Evolutionary conservation across 2,888 invertebrate genomes (phyloP).

Genomic region (Parnassius orleans): DNA sequence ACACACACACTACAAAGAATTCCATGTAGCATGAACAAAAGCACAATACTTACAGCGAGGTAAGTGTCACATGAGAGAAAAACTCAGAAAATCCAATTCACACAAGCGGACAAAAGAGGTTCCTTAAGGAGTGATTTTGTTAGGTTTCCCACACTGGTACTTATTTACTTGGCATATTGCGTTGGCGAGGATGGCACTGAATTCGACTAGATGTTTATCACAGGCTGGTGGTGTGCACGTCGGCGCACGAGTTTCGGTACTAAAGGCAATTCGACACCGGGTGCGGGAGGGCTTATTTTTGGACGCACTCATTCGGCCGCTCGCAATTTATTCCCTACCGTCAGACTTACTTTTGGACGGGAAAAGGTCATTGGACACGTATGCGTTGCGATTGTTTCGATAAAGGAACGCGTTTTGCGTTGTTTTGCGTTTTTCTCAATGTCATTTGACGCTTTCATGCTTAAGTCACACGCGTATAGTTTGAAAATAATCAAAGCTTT

Average conservation of each 20-base stretch:
- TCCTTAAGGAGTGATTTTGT: slow-evolving; percentile 25
- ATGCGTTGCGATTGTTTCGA: slow-evolving; percentile 51
- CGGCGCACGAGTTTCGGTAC: slow-evolving; percentile 55
- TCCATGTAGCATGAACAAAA: slow-evolving; percentile 35
- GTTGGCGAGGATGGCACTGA: slow-evolving; percentile 44
- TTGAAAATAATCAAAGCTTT: background rate
- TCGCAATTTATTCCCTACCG: slow-evolving; percentile 58
- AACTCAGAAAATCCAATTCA: slow-evolving; percentile 52
- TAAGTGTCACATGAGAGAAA: slow-evolving; percentile 60
- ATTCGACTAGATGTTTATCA: slow-evolving; percentile 68
- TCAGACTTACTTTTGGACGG: slow-evolving; percentile 71
- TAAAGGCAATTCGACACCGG: slow-evolving; percentile 70
- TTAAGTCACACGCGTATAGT: background rate
- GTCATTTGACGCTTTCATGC: background rate
- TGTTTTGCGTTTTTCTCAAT: slow-evolving; percentile 7
- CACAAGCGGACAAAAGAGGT: slow-evolving; percentile 50
- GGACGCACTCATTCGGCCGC: slow-evolving; percentile 58
- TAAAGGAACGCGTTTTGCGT: slow-evolving; percentile 24
- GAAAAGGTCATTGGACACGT: slow-evolving; percentile 78
- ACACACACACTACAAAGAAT: no score
- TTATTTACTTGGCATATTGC: slow-evolving; percentile 70
- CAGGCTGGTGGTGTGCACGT: slow-evolving; percentile 53
- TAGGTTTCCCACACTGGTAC: slow-evolving; percentile 28
- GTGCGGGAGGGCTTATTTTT: slow-evolving; percentile 64
- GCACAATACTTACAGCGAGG: slow-evolving; percentile 66